Conservation (phyloP, 2,888 invertebrate genomes). For the Boloria selene region DNA sequence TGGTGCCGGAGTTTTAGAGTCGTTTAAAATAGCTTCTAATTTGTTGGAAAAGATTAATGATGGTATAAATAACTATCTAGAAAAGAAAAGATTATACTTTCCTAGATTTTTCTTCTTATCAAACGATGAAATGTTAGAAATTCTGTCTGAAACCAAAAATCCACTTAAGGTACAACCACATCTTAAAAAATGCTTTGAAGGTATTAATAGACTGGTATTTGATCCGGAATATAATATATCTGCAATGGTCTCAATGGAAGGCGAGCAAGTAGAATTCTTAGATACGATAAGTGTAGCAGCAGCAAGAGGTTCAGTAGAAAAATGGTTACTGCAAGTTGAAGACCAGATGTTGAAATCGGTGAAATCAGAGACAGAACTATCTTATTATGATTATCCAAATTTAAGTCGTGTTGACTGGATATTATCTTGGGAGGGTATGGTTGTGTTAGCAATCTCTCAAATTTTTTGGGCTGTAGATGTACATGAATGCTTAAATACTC, state of each 20-base stretch:
- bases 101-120: constrained; percentile 95
- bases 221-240: constrained; percentile 87
- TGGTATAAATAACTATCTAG: constrained; percentile 91
- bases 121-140: constrained; percentile 95
- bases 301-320: constrained; percentile 91
- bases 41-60: constrained; percentile 91
- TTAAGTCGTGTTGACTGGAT: constrained; percentile 86
- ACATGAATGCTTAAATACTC: constrained; percentile 84
- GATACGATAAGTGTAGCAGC: constrained; percentile 85
- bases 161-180: constrained; percentile 92
- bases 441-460: constrained; percentile 89
- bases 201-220: constrained; percentile 88
- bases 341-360: constrained; percentile 90
- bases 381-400: constrained; percentile 84
- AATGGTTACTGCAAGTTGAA: constrained; percentile 92
- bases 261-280: constrained; percentile 86
- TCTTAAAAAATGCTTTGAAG: constrained; percentile 94
- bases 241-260: constrained; percentile 89
- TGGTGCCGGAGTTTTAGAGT: constrained; percentile 85
- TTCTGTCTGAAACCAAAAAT: constrained; percentile 94
- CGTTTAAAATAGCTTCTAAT: constrained; percentile 85
- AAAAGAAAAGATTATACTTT: constrained; percentile 92
- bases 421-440: constrained; percentile 90
- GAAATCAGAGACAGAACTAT: constrained; percentile 85
- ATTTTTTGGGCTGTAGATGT: constrained; percentile 93